Evolutionary conservation across 2,888 invertebrate genomes (phyloP).

Genomic region (Resseliella maxima): DNA sequence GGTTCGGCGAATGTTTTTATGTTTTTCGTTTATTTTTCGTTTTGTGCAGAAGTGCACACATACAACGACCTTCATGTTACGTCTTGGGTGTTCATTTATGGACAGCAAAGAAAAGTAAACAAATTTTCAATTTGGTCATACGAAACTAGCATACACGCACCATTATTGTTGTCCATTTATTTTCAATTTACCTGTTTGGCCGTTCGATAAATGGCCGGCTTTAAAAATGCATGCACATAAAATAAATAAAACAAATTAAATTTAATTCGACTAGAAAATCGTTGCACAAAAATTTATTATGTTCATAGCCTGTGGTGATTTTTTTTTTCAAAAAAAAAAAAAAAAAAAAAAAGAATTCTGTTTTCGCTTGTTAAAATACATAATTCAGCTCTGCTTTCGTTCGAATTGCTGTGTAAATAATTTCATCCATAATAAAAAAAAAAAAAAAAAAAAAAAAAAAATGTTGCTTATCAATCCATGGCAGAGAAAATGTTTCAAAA

Average conservation of each 20-base stretch:
- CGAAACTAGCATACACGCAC: not conserved
- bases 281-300: not conserved
- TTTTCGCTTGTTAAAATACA: not conserved
- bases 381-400: not conserved
- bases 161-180: slow-evolving; percentile 11
- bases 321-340: too few species aligned
- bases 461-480: not conserved
- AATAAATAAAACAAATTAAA: slow-evolving; percentile 38
- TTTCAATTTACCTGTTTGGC: not conserved
- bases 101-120: not conserved
- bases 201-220: not conserved
- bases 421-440: not conserved
- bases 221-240: not conserved
- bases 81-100: not conserved
- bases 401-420: not conserved
- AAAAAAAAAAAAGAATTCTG: too few species aligned
- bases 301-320: not conserved
- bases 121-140: not conserved
- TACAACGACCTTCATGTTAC: slow-evolving; percentile 13
- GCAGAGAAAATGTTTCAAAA: not conserved
- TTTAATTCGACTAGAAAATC: slow-evolving; percentile 24
- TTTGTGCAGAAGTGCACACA: too few species aligned
- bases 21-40: not conserved
- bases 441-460: not conserved
- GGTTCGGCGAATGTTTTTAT: not conserved